Evolutionary conservation across 2,797 vertebrate genomes (phyloP).

Genomic region (Emys orbicularis): DNA sequence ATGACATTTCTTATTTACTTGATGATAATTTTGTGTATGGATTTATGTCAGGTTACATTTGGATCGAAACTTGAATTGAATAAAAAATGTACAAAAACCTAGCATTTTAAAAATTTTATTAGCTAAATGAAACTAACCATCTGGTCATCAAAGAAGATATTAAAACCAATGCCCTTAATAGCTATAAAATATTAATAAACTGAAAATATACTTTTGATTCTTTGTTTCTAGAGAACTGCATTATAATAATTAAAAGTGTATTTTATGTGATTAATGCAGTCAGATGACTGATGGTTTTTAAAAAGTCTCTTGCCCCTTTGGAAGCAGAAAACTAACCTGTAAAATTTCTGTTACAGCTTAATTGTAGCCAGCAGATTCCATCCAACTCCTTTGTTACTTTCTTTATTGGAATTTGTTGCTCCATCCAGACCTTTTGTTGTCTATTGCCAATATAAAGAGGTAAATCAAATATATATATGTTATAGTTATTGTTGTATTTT

Average conservation of each 20-base stretch:
- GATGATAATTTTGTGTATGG: not conserved
- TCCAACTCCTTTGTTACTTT: constrained; percentile 89
- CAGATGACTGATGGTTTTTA: not conserved
- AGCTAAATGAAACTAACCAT: not conserved
- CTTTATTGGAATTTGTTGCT: constrained; percentile 91
- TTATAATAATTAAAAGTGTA: not conserved
- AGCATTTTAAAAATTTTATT: not conserved
- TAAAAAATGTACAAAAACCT: not conserved
- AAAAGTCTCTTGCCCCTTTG: not conserved
- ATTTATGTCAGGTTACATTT: not conserved
- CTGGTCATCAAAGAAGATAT: not conserved
- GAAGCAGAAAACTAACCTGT: constrained; percentile 14
- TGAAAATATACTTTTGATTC: not conserved
- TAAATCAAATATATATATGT: constrained; percentile 67
- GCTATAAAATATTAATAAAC: not conserved
- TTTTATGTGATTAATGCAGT: not conserved
- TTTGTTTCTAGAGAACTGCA: not conserved
- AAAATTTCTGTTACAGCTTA: constrained; percentile 85
- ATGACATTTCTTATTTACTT: not conserved
- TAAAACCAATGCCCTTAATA: not conserved
- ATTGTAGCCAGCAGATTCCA: constrained; percentile 95
- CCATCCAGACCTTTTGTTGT: constrained; percentile 96
- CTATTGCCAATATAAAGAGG: constrained; percentile 98
- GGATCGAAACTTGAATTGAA: not conserved
- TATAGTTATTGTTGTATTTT: not conserved